These are phyloP conservation scores for Amphipyra tragopoginis DNA, from an alignment of 2,888 invertebrate species.

Conservation along the genomic window DNA sequence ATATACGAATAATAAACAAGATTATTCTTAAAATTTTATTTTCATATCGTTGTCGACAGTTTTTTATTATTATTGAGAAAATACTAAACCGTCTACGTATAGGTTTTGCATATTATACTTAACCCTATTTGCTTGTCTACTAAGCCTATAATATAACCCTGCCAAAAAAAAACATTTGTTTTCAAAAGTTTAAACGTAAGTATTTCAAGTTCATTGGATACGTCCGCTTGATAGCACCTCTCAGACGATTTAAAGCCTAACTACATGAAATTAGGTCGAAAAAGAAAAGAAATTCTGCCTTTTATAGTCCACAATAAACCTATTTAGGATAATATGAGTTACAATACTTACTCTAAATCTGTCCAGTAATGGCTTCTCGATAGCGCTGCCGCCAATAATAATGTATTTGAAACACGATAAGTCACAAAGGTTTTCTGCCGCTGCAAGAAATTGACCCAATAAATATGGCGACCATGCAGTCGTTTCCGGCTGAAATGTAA, in stretches of 20 bases:
- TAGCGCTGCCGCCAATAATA: constrained; percentile 70
- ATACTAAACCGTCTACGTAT: too few species aligned
- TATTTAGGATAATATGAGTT: constrained; percentile 18
- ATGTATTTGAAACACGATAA: constrained; percentile 75
- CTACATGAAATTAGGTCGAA: constrained; percentile 5
- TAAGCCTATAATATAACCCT: too few species aligned
- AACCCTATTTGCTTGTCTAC: too few species aligned
- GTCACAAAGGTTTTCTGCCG: constrained; percentile 72
- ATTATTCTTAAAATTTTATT: too few species aligned
- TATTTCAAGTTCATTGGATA: constrained; percentile 10
- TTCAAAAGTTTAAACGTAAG: constrained; percentile 7
- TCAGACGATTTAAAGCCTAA: constrained; percentile 15
- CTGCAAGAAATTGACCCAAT: constrained; percentile 71
- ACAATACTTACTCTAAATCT: constrained; percentile 71
- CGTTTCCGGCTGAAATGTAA: constrained; percentile 68
- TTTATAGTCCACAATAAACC: neutral
- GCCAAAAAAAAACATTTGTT: neutral
- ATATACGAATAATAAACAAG: too few species aligned
- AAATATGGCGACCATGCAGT: constrained; percentile 75
- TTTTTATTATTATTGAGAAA: too few species aligned
- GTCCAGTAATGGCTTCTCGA: constrained; percentile 70
- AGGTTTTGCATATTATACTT: too few species aligned
- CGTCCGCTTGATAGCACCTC: constrained; percentile 13
- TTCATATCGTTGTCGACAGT: too few species aligned
- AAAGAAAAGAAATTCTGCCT: constrained; percentile 21